Evolutionary conservation across 2,113 vertebrate species (phyloP).

Genomic region (Galemys pyrenaicus): DNA sequence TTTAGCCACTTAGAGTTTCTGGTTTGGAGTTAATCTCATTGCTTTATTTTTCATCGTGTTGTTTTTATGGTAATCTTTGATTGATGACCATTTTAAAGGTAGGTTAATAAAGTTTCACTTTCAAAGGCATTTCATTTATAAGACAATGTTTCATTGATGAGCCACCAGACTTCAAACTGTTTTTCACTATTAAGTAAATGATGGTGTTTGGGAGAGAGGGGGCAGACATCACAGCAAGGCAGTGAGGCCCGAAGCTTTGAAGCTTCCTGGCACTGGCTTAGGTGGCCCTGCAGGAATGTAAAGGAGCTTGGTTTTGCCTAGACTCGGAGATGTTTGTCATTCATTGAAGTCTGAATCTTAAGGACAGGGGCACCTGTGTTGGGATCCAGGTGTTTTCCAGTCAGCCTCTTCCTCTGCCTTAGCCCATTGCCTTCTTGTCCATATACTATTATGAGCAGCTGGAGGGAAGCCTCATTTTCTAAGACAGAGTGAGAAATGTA

Average conservation of each 20-base stretch:
- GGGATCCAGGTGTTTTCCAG: background rate
- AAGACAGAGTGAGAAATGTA: background rate
- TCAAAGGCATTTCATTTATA: background rate
- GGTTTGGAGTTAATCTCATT: background rate
- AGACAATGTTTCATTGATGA: background rate
- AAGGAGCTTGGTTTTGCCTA: background rate
- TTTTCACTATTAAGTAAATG: background rate
- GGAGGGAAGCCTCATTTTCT: background rate
- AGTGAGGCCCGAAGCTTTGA: fast-evolving
- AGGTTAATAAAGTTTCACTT: background rate
- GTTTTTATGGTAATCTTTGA: background rate
- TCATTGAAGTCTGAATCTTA: background rate
- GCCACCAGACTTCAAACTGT: background rate
- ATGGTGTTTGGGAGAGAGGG: background rate
- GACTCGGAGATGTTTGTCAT: no score
- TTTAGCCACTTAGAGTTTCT: background rate
- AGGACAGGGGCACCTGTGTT: fast-evolving
- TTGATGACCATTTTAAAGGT: background rate
- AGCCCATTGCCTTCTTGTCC: background rate
- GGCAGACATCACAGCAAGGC: fast-evolving
- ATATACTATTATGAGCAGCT: background rate
- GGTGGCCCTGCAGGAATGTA: fast-evolving
- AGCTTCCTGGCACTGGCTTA: no score
- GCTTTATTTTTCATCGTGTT: constrained; percentile 4
- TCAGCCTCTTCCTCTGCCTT: background rate